Evolutionary conservation across 2,797 vertebrate species (phyloP).

Genomic region (Darevskia mixta): DNA sequence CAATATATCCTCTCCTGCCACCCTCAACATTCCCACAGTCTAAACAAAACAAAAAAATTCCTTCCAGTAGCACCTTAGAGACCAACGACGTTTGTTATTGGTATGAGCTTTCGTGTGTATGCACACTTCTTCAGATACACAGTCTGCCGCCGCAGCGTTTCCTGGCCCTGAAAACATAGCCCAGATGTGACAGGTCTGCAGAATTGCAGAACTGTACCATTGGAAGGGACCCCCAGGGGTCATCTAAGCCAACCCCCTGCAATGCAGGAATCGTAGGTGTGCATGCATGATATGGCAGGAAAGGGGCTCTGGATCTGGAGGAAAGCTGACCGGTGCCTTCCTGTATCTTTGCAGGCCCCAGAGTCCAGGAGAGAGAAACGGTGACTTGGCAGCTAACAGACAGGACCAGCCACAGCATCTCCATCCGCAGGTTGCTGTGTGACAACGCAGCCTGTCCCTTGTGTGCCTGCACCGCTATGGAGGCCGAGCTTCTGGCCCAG

Average conservation of each 20-base stretch:
- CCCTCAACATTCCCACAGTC: too few relatives aligned
- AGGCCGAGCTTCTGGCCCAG: constrained; percentile 18
- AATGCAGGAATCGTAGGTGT: too few relatives aligned
- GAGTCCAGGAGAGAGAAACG: neutral
- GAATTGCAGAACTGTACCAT: too few relatives aligned
- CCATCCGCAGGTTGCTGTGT: constrained; percentile 59
- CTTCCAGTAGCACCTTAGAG: too few relatives aligned
- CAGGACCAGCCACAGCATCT: neutral
- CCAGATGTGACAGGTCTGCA: neutral
- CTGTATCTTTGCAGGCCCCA: neutral
- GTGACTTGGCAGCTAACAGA: neutral
- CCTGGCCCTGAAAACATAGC: neutral
- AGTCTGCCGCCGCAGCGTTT: rapidly evolving
- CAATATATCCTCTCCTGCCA: too few relatives aligned
- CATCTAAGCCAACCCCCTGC: too few relatives aligned
- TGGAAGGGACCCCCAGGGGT: too few relatives aligned
- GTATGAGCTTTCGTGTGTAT: too few relatives aligned
- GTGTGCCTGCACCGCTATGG: constrained; percentile 43
- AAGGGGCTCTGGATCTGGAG: neutral
- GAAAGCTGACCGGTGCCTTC: neutral
- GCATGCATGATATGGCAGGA: neutral
- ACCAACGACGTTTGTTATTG: too few relatives aligned
- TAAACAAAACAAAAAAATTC: neutral
- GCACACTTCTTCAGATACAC: too few relatives aligned
- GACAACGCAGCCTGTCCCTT: constrained; percentile 41